phyloP scores from a whole-genome alignment of 2,888 invertebrate genomes.

The Leucophora obtusa region DNA sequence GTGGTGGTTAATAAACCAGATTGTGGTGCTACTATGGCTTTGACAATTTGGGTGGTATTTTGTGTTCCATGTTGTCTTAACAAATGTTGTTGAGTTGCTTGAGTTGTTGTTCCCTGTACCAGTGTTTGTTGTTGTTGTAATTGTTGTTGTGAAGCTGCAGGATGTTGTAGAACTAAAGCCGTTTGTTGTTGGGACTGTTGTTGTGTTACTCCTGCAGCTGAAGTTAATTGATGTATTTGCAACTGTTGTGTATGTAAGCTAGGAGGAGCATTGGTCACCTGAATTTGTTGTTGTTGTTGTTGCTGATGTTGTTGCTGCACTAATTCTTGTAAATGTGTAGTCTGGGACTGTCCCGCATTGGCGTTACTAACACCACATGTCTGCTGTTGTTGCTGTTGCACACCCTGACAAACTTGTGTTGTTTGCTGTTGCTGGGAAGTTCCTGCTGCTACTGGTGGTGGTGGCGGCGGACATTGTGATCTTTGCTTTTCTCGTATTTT shows the following conservation, averaged over 20 bases:
- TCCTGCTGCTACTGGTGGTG: constrained; percentile 74
- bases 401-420: constrained; percentile 67
- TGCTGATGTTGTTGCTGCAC: constrained; percentile 64
- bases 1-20: constrained; percentile 76
- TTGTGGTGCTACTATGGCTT: constrained; percentile 76
- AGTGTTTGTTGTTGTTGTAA: constrained; percentile 64
- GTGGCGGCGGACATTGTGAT: constrained; percentile 80
- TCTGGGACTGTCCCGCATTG: constrained; percentile 54
- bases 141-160: constrained; percentile 64
- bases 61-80: constrained; percentile 74
- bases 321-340: constrained; percentile 57
- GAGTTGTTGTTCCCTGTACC: constrained; percentile 51
- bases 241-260: constrained; percentile 71
- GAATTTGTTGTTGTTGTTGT: constrained; percentile 66
- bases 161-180: constrained; percentile 73
- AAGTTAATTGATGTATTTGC: constrained; percentile 72
- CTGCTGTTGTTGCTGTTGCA: constrained; percentile 63
- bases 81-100: constrained; percentile 65
- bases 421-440: constrained; percentile 14
- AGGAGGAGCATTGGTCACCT: constrained; percentile 60
- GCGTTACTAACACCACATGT: constrained; percentile 25
- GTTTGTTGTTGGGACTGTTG: constrained; percentile 62
- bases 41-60: constrained; percentile 74
- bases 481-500: constrained; percentile 90
- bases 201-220: constrained; percentile 60